Conservation (phyloP, 2,113 vertebrate species). For the Laterallus jamaicensis region DNA sequence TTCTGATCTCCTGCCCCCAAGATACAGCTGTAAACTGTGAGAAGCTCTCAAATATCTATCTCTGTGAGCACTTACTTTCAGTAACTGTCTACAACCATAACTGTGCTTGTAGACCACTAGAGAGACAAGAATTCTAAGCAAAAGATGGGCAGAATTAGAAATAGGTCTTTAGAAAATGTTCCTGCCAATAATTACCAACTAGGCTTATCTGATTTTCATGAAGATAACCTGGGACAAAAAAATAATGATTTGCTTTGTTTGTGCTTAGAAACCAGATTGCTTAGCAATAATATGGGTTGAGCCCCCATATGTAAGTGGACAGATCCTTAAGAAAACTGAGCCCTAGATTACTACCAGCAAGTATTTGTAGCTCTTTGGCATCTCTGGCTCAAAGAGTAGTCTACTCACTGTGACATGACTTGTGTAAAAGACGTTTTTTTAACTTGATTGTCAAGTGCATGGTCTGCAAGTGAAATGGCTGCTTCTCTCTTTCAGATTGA, state of each 20-base stretch:
- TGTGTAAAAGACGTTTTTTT: not conserved
- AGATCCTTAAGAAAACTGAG: not conserved
- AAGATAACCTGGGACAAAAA: not conserved
- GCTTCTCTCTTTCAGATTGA: conserved; percentile 82
- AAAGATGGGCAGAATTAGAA: not conserved
- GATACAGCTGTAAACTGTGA: not conserved
- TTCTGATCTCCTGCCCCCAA: not conserved
- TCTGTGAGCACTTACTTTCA: not conserved
- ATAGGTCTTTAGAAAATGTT: not conserved
- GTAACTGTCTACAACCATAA: not conserved
- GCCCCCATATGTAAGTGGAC: not conserved
- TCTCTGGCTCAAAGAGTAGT: not conserved
- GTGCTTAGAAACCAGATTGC: not conserved
- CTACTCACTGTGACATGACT: not conserved
- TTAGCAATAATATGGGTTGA: not conserved
- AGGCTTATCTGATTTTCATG: not conserved
- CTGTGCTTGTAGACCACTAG: not conserved
- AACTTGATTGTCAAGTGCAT: not conserved
- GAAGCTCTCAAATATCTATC: not conserved
- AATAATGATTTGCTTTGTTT: not conserved
- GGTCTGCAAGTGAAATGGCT: not conserved
- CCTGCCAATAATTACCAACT: not conserved
- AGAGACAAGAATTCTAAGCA: not conserved
- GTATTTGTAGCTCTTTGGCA: not conserved
- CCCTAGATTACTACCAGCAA: not conserved